Conservation (phyloP, 1,140 invertebrate genomes). For the Condylostylus longicornis region DNA sequence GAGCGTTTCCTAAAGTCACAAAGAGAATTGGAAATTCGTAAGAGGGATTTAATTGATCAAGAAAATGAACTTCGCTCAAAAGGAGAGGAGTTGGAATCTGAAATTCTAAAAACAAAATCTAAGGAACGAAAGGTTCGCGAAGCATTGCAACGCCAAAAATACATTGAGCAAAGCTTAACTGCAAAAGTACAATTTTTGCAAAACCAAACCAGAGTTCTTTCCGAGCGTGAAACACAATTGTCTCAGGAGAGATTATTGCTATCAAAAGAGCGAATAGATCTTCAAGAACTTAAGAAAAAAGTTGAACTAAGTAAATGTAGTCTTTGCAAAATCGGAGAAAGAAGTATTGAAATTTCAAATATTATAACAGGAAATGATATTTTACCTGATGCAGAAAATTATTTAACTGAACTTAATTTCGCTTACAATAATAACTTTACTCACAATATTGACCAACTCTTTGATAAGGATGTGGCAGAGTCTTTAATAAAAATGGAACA, state of each 20-base stretch:
- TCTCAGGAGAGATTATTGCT: constrained; percentile 25
- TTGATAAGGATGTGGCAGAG: neutral
- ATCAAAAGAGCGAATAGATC: constrained; percentile 20
- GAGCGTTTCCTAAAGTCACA: constrained; percentile 30
- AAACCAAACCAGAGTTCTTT: constrained; percentile 16
- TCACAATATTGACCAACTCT: neutral
- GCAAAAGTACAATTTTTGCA: constrained; percentile 20
- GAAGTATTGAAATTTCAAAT: constrained; percentile 11
- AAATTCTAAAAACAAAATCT: constrained; percentile 16
- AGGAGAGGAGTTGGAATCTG: constrained; percentile 26
- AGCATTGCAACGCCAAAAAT: constrained; percentile 24
- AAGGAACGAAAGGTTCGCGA: constrained; percentile 22
- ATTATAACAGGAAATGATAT: neutral
- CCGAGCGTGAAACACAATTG: constrained; percentile 24
- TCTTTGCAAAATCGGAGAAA: constrained; percentile 23
- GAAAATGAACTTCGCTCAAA: constrained; percentile 28
- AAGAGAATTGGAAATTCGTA: constrained; percentile 31
- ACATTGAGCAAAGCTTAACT: constrained; percentile 24
- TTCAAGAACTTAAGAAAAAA: constrained; percentile 20
- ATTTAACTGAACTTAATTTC: too few relatives aligned
- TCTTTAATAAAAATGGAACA: neutral
- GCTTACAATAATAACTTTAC: too few relatives aligned
- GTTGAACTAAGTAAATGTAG: constrained; percentile 19
- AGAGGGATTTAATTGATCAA: constrained; percentile 27
- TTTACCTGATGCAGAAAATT: neutral